A percentile compares a stretch with the other conserved stretches of the same genome.
Evolutionary conservation across 2,113 vertebrate species (phyloP).

Genomic region (Lycaon pictus): DNA sequence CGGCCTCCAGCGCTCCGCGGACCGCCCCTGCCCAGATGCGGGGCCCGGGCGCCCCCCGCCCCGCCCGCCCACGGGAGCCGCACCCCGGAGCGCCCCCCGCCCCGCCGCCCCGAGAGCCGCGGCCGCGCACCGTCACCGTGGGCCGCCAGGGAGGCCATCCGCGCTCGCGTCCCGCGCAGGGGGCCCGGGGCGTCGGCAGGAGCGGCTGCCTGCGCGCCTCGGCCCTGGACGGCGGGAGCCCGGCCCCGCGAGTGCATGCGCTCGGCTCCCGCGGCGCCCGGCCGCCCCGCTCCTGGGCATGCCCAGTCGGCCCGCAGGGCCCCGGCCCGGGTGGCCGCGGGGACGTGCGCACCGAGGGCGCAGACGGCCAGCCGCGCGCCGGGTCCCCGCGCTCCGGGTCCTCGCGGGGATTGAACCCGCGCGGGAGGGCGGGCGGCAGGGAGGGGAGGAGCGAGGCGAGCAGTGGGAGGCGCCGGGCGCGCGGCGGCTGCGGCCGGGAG

Average conservation of each 20-base stretch:
- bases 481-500: not conserved
- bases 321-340: not conserved
- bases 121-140: slow-evolving; percentile 64
- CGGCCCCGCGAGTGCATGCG: slow-evolving; percentile 54
- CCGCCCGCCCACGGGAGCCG: not conserved
- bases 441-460: slow-evolving; percentile 46
- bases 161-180: slow-evolving; percentile 78
- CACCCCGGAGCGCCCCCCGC: slow-evolving; percentile 64
- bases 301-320: slow-evolving; percentile 53
- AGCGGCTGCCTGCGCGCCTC: slow-evolving; percentile 46
- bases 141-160: slow-evolving; percentile 35
- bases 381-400: not conserved
- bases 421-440: not conserved
- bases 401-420: slow-evolving; percentile 27
- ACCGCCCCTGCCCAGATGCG: not conserved
- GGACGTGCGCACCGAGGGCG: not conserved
- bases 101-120: not conserved
- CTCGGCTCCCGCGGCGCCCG: slow-evolving; percentile 58
- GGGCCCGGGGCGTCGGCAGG: slow-evolving; percentile 68
- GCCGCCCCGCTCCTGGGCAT: slow-evolving; percentile 62
- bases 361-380: not conserved
- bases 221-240: slow-evolving; percentile 73
- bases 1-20: not conserved
- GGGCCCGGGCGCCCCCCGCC: not conserved
- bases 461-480: slow-evolving; percentile 49